phyloP scores from a whole-genome alignment of 2,113 vertebrate genomes.

The Epinephelus fuscoguttatus region DNA sequence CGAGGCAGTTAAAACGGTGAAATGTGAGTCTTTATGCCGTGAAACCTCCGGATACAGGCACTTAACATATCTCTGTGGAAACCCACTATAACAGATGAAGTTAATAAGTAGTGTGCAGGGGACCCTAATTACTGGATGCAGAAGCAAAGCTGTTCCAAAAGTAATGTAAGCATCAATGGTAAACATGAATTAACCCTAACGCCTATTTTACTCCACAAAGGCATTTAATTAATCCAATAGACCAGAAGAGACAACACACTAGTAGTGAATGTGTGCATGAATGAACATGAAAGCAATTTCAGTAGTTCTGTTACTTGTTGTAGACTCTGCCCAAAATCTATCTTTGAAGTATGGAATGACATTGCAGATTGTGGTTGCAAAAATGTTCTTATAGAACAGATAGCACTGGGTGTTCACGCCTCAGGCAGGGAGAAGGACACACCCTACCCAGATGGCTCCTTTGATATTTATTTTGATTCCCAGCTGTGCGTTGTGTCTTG shows the following conservation, averaged over 20 bases:
- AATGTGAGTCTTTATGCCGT: neutral
- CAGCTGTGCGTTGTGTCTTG: too few relatives aligned
- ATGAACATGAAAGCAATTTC: constrained; percentile 2
- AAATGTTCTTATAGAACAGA: too few relatives aligned
- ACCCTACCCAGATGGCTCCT: too few relatives aligned
- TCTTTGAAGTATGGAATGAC: too few relatives aligned
- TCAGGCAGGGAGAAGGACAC: too few relatives aligned
- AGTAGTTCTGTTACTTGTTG: neutral
- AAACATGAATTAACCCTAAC: constrained; percentile 7
- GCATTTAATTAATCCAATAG: constrained; percentile 6
- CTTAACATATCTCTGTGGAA: neutral
- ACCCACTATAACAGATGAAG: neutral
- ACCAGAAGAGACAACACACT: neutral
- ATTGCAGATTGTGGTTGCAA: too few relatives aligned
- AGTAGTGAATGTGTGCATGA: neutral
- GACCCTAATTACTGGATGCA: constrained; percentile 2
- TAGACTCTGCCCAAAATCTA: too few relatives aligned
- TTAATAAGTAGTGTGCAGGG: neutral
- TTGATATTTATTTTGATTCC: too few relatives aligned
- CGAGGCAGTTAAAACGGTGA: neutral
- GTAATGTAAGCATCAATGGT: neutral
- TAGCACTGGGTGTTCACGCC: too few relatives aligned
- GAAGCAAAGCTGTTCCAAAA: neutral
- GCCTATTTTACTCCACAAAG: neutral
- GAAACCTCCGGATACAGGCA: neutral